phyloP scores from a whole-genome alignment of 2,888 invertebrate species.

The Aporophyla lueneburgensis region DNA sequence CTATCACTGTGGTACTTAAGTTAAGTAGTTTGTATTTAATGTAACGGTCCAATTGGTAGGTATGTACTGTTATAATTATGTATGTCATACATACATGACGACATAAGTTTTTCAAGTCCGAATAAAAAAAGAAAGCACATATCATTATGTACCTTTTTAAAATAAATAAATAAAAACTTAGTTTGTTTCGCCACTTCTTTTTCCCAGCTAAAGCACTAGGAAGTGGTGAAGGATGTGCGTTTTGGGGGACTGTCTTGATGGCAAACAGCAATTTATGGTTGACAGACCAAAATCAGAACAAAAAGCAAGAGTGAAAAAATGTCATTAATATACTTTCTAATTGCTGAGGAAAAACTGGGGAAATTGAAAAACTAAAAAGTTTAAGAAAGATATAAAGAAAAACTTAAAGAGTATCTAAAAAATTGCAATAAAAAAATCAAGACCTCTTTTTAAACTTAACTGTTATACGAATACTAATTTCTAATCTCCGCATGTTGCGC shows the following conservation, averaged over 20 bases:
- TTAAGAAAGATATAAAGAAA: background rate
- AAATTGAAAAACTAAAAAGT: background rate
- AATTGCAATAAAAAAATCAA: constrained; percentile 35
- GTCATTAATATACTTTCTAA: background rate
- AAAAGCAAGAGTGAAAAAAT: background rate
- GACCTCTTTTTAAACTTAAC: constrained; percentile 52
- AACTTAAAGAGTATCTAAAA: background rate
- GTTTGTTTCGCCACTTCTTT: too few species aligned
- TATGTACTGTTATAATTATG: background rate
- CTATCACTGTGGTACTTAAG: constrained; percentile 42
- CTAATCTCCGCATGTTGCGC: constrained; percentile 78
- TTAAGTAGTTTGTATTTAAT: constrained; percentile 46
- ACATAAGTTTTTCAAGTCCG: background rate
- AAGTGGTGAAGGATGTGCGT: too few species aligned
- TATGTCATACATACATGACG: background rate
- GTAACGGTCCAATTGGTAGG: constrained; percentile 6
- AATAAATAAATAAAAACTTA: background rate
- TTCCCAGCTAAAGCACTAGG: too few species aligned
- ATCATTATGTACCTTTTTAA: too few species aligned
- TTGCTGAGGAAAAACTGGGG: background rate
- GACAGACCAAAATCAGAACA: background rate
- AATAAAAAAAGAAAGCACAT: background rate
- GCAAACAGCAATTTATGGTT: too few species aligned
- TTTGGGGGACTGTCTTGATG: background rate
- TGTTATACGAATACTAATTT: constrained; percentile 76